Evolutionary conservation across 2,888 invertebrate species (phyloP), one percentile per base, ranked within the genome.

Genomic region (Orthonevra nobilis): DNA sequence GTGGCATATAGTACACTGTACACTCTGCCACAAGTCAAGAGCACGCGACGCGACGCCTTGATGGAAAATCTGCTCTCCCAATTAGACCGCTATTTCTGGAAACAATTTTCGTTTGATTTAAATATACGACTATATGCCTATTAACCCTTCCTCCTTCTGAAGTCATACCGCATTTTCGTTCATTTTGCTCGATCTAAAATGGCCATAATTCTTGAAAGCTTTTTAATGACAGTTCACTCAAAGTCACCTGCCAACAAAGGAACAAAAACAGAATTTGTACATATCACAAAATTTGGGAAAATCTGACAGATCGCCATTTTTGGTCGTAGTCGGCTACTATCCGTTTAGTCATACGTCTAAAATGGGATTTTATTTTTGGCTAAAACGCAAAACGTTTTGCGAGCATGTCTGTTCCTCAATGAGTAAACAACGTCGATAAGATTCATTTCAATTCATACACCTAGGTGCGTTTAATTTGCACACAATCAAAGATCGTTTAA

Each of bases 271-370:
- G 52, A 36, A 28, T 17, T n/a, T 30, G 6, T 17, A 32, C n/a
- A n/a, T n/a, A 15, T 2, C 7, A 32, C 20, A 12, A 58, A 36
- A 34, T 17, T 52, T 28, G 10, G 10, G 2, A 40, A 26, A 19
- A 44, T 56, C 40, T n/a, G n/a, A n/a, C n/a, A n/a, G n/a, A n/a
- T n/a, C n/a, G 56, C 54, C 72, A 69, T 75, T 69, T 56, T 77
- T 72, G 77, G 72, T 66, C n/a, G n/a, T n/a, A 52, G 28, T 60
- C 28, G 36, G 34, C 28, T 36, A n/a, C 28, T 70, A n/a, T n/a
- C n/a, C n/a, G n/a, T n/a, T n/a, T 70, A 77, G 58, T 77, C 77
- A 77, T 64, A 15, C 6, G 32, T 64, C 64, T 77, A 77, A 72
- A 77, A 60, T n/a, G 9, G 28, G 63, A 23, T 46, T 32, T 56